These are phyloP conservation scores for Chelonoidis abingdonii DNA, from an alignment of 2,113 vertebrate species.

Conservation along the genomic window DNA sequence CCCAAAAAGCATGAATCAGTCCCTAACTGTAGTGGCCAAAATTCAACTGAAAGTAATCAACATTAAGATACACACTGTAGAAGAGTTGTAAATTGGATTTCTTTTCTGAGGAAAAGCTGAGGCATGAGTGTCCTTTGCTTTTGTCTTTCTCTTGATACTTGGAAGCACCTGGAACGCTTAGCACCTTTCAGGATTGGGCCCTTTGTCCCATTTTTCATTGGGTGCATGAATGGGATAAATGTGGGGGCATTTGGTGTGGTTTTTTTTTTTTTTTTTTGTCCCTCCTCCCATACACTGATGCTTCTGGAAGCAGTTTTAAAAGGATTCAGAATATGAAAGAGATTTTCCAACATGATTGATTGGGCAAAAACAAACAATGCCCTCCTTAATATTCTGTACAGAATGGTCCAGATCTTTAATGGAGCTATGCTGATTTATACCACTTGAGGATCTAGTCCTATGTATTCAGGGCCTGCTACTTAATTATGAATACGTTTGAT, in stretches of 20 bases:
- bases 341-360: not conserved
- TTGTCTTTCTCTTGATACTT: not conserved
- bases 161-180: not conserved
- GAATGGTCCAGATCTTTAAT: not conserved
- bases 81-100: not conserved
- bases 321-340: not conserved
- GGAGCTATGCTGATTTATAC: not conserved
- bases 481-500: not conserved
- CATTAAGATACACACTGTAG: not conserved
- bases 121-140: not conserved
- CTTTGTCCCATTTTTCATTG: not conserved
- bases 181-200: not conserved
- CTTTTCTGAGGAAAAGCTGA: not conserved
- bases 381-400: not conserved
- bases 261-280: too few relatives aligned
- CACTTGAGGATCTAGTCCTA: not conserved
- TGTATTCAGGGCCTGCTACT: rapidly evolving
- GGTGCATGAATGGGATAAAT: not conserved
- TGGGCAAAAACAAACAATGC: not conserved
- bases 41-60: not conserved
- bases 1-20: not conserved
- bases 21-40: not conserved
- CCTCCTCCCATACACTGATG: not conserved
- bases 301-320: not conserved
- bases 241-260: not conserved